Conservation (phyloP, 2,113 vertebrate genomes). For the Phrynosoma platyrhinos region DNA sequence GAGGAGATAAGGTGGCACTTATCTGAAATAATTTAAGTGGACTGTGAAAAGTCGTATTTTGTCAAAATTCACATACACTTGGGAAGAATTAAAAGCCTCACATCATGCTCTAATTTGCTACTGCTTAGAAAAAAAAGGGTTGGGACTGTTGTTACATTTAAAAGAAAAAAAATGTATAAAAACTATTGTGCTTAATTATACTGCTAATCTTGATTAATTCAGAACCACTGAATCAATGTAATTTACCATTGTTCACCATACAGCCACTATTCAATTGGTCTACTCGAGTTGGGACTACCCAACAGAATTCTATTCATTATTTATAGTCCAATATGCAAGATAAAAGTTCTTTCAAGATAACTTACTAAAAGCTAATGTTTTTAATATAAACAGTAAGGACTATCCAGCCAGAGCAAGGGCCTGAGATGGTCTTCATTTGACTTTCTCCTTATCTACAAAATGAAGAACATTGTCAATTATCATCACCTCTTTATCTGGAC, state of each 20-base stretch:
- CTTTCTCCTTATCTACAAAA: not conserved
- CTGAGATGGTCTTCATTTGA: not conserved
- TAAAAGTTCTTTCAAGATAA: not conserved
- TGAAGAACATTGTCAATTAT: not conserved
- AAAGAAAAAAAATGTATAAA: not conserved
- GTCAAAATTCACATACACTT: not conserved
- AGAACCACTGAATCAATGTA: too few relatives aligned
- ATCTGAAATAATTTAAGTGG: not conserved
- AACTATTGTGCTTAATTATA: too few relatives aligned
- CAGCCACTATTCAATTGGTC: too few relatives aligned
- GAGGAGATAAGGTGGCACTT: not conserved
- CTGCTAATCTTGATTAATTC: too few relatives aligned
- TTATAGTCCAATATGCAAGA: not conserved
- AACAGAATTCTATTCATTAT: too few relatives aligned
- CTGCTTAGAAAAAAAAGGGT: not conserved
- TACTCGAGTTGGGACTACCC: too few relatives aligned
- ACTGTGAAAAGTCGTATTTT: not conserved
- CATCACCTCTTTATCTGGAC: constrained; percentile 73
- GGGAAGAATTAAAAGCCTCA: not conserved
- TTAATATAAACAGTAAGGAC: not conserved
- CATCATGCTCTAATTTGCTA: not conserved
- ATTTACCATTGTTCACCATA: too few relatives aligned
- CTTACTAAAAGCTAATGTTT: not conserved
- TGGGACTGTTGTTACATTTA: not conserved
- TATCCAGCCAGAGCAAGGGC: not conserved